Evolutionary conservation across 2,113 vertebrate species (phyloP), one percentile per base, ranked within the genome.

Genomic region (Girardinichthys multiradiatus): DNA sequence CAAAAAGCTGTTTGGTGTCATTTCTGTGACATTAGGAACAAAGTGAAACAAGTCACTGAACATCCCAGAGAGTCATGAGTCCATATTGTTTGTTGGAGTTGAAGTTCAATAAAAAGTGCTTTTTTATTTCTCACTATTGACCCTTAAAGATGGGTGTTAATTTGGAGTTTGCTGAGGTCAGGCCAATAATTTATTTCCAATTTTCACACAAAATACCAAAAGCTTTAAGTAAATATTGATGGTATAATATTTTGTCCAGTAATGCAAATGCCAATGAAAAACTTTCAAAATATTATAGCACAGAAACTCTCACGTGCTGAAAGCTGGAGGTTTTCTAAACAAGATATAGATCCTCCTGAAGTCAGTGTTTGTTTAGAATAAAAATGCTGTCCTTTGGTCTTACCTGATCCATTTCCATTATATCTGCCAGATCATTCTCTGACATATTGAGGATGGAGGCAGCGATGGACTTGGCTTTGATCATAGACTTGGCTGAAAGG

Each of bases 401-500:
- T 94, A 98, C 97, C 94, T 94, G 94, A 77, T 95, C 95, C 57
- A 94, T 91, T 83, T 97, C 94, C 79, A 98, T 57, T 87, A 98
- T 95, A 84, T 97, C 94, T 0, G 95, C 94, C 13, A 98, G 92
- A 89, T 98, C 97, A 42, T 93, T 91, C 72, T 82, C 94, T 64
- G 96, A 97, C 93, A 99, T 94, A 81, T 99, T 96, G 89, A 98
- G 95, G 79, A 99, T 97, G 85, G 95, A 97, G 0, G 96, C 96
- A 85, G 96, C 96, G 76, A 97, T 87, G 75, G 92, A 94, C 84
- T 96, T 95, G 65, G 95, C 97, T 94, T 93, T 95, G 86, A 92
- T 94, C 84, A 97, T 92, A 60, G 95, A 96, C 79, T 93, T 89
- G 72, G 92, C 92, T 94, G 75, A 91, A 93, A 90, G 94, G 90